A percentile compares a stretch with the other conserved stretches of the same genome.
phyloP scores from a whole-genome alignment of 2,797 vertebrate species.

The Hypotaenidia philippensis region DNA sequence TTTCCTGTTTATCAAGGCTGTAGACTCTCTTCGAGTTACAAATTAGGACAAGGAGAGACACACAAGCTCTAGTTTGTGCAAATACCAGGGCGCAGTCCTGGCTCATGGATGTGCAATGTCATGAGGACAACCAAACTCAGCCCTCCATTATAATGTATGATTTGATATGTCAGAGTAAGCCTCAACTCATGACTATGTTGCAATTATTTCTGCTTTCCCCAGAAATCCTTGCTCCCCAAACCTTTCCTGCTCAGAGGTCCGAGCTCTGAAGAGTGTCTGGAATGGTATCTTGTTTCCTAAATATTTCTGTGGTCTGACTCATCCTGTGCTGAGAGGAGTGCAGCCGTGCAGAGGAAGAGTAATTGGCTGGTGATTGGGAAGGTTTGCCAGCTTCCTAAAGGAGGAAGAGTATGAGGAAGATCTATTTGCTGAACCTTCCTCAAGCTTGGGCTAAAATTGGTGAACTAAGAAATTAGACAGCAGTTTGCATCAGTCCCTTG shows the following conservation, averaged over 20 bases:
- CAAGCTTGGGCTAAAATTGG: background rate
- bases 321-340: background rate
- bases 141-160: background rate
- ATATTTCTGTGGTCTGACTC: background rate
- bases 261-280: background rate
- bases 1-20: background rate
- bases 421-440: background rate
- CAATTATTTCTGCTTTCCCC: background rate
- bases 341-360: background rate
- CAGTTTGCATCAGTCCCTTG: background rate
- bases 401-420: background rate
- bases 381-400: background rate
- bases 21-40: background rate
- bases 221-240: background rate
- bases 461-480: background rate
- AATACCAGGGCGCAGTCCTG: background rate
- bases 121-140: background rate
- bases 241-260: background rate
- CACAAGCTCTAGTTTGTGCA: background rate
- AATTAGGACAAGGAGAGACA: background rate
- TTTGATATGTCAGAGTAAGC: background rate
- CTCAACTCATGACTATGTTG: background rate
- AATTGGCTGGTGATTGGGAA: background rate
- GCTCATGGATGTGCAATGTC: background rate
- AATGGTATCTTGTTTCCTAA: background rate